Evolutionary conservation across 2,113 vertebrate genomes (phyloP).

Genomic region (Myodes glareolus): DNA sequence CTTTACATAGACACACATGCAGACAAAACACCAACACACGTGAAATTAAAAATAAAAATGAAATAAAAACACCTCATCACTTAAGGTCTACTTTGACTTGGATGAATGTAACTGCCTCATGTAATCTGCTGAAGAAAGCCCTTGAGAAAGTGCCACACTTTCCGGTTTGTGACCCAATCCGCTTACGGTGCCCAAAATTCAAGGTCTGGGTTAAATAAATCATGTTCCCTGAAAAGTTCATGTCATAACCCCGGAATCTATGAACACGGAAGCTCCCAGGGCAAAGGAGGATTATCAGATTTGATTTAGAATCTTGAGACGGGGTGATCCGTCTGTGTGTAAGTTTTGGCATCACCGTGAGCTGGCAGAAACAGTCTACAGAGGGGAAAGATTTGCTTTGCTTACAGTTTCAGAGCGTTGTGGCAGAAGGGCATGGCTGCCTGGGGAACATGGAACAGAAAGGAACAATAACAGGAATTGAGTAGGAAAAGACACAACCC

Average conservation of each 20-base stretch:
- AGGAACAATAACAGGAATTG: neutral
- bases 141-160: too few species aligned
- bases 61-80: neutral
- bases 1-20: too few species aligned
- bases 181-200: neutral
- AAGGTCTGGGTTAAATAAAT: neutral
- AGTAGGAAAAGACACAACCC: neutral
- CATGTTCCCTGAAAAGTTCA: neutral
- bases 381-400: neutral
- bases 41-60: neutral
- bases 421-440: neutral
- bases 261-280: neutral
- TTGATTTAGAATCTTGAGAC: neutral
- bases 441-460: neutral
- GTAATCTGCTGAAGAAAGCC: neutral
- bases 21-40: too few species aligned
- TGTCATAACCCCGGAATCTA: too few species aligned
- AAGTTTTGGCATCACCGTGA: neutral
- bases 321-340: neutral
- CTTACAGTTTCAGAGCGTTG: too few species aligned
- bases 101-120: neutral
- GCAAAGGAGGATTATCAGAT: neutral
- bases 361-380: neutral
- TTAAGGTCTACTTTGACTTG: neutral
- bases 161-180: neutral